Percentiles rank a stretch among this genome's conserved stretches.
These are phyloP conservation scores for Xestobium rufovillosum DNA, from an alignment of 2,888 invertebrate species.

Conservation along the genomic window DNA sequence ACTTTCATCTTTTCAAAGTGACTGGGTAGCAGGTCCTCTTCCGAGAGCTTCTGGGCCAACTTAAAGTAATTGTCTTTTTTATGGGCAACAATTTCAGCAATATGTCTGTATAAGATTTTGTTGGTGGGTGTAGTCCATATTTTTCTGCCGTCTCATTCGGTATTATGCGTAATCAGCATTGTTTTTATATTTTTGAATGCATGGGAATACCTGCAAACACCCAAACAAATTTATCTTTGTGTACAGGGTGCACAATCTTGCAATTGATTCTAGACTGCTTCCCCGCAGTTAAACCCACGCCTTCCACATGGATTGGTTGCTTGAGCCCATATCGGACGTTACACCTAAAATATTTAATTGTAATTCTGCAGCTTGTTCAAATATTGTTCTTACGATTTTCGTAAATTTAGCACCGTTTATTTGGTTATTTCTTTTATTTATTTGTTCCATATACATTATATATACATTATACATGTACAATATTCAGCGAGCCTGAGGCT, in stretches of 20 bases:
- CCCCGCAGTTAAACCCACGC: constrained; percentile 19
- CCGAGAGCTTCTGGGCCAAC: constrained; percentile 21
- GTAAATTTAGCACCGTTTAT: too few species aligned
- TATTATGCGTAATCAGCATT: constrained; percentile 20
- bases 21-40: constrained; percentile 20
- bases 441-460: too few species aligned
- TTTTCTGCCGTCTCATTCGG: too few species aligned
- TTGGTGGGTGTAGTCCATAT: constrained; percentile 21
- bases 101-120: constrained; percentile 17
- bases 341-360: constrained; percentile 22
- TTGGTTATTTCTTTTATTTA: too few species aligned
- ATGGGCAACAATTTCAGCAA: constrained; percentile 15
- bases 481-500: too few species aligned
- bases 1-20: constrained; percentile 26
- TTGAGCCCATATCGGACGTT: constrained; percentile 27
- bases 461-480: too few species aligned
- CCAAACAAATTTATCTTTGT: constrained; percentile 17
- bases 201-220: constrained; percentile 23
- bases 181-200: constrained; percentile 24
- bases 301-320: constrained; percentile 26
- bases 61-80: constrained; percentile 18
- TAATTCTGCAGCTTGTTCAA: too few species aligned
- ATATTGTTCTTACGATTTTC: too few species aligned
- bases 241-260: constrained; percentile 19
- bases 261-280: constrained; percentile 10